Evolutionary conservation across 2,888 invertebrate species (phyloP).

Genomic region (Mythimna lalbum): DNA sequence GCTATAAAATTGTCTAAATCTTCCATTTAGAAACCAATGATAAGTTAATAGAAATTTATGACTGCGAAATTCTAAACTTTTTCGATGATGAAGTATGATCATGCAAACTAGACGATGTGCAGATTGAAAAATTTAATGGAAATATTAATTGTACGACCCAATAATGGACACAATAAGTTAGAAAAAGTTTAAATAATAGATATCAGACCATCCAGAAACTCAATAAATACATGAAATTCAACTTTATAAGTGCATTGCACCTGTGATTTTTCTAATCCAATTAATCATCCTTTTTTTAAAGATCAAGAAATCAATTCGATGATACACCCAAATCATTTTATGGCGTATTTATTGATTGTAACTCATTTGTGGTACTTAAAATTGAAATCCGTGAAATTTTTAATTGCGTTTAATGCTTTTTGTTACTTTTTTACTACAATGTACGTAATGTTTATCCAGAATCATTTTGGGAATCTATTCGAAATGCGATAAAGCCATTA

Average conservation of each 20-base stretch:
- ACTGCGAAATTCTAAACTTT: neutral
- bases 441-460: slow-evolving; percentile 53
- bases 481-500: slow-evolving; percentile 47
- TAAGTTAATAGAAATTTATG: slow-evolving; percentile 1
- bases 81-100: neutral
- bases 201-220: slow-evolving; percentile 15
- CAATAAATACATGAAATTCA: slow-evolving; percentile 33
- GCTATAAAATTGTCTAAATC: neutral
- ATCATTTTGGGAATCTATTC: slow-evolving; percentile 47
- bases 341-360: slow-evolving; percentile 65
- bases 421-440: slow-evolving; percentile 55
- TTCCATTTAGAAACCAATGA: neutral
- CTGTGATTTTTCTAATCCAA: slow-evolving; percentile 52
- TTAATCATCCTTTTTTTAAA: slow-evolving; percentile 56
- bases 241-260: slow-evolving; percentile 58
- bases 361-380: slow-evolving; percentile 66
- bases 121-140: slow-evolving; percentile 18
- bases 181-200: slow-evolving; percentile 33
- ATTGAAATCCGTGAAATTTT: slow-evolving; percentile 68
- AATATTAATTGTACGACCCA: slow-evolving; percentile 4
- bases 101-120: slow-evolving; percentile 22
- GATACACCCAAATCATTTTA: slow-evolving; percentile 66
- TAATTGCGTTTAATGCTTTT: slow-evolving; percentile 64
- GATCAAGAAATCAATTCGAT: slow-evolving; percentile 59
- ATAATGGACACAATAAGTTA: slow-evolving; percentile 19